A percentile compares a stretch with the other conserved stretches of the same genome.
Evolutionary conservation across 92 coral and sea anemone genomes (phyloP).

Genomic region (Actinernus sp.): DNA sequence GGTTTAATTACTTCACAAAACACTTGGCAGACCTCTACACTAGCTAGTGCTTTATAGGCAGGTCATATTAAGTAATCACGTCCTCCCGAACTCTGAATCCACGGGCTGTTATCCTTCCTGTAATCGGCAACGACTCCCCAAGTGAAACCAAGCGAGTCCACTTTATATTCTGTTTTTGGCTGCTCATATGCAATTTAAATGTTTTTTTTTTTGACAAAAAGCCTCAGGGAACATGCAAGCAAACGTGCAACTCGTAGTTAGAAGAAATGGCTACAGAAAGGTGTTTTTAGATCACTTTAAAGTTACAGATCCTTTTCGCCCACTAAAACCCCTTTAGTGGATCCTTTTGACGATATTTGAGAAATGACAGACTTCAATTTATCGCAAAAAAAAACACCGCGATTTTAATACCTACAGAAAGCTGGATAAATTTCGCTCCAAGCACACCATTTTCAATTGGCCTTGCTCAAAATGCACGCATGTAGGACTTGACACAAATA

Average conservation of each 20-base stretch:
- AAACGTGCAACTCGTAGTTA: too few relatives aligned
- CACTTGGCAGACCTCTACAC: neutral
- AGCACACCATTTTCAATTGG: neutral
- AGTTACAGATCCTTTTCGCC: too few relatives aligned
- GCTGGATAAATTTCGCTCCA: neutral
- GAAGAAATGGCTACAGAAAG: neutral
- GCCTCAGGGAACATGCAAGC: neutral
- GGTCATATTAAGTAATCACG: slow-evolving; percentile 2
- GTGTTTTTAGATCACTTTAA: neutral
- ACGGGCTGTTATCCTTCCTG: too few relatives aligned
- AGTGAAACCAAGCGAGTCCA: slow-evolving; percentile 23
- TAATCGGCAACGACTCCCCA: neutral
- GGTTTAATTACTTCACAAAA: too few relatives aligned
- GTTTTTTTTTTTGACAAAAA: neutral
- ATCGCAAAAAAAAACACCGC: neutral
- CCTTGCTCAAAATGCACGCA: neutral
- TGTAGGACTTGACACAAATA: too few relatives aligned
- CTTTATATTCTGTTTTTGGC: too few relatives aligned
- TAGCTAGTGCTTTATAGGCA: slow-evolving; percentile 23
- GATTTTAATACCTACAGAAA: too few relatives aligned
- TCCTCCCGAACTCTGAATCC: too few relatives aligned
- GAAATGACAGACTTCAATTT: too few relatives aligned
- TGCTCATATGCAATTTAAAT: too few relatives aligned
- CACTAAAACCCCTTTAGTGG: too few relatives aligned
- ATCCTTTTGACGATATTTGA: too few relatives aligned